Evolutionary conservation across 2,113 vertebrate genomes (phyloP), one percentile per base, ranked within the genome.

Genomic region (Chaenocephalus aceratus): DNA sequence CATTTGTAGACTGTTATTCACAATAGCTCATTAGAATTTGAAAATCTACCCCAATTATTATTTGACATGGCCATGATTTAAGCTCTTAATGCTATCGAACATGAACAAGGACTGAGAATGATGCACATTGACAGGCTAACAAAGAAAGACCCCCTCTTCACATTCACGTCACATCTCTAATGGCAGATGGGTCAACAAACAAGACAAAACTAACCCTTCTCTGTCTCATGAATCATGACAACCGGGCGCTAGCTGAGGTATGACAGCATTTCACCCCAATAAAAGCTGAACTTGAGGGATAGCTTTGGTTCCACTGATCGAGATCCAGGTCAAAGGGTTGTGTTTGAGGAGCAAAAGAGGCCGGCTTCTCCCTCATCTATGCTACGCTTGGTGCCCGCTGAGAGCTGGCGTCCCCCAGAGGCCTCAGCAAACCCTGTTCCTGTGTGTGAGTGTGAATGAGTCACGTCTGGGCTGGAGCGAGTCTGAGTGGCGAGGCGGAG

Each of bases 381-480:
- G 11, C 52, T 72, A 79, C 74, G 89, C 85, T 89, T 85, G 85
- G 87, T 82, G 78, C 84, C 85, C 23, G 56, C 75, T 86, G 86
- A 80, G 88, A 74, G 82, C 64, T 48, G 0, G 45, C 11, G 41
- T 88, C 86, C 88, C 88, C 90, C 66, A 65, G 83, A 67, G 88
- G 84, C 79, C 86, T 75, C 41, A 2, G 73, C 72, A 56, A 82
- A 76, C 83, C 82, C 10, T 83, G 84, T 87, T 79, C 80, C 83
- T 73, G 81, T 86, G 79, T 85, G 79, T 57, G 85, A 83, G 84
- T 81, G 86, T 89, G 89, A 91, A 92, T 91, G 91, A 93, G 89
- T 93, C 91, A 93, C 81, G 86, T 91, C 93, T 92, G 71, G 89
- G 88, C 81, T 77, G 79, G 86, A 93, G 93, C 78, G 86, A 92